A percentile compares a stretch with the other conserved stretches of the same genome.
phyloP scores from a whole-genome alignment of 2,888 invertebrate genomes.

The Clivina fossor region DNA sequence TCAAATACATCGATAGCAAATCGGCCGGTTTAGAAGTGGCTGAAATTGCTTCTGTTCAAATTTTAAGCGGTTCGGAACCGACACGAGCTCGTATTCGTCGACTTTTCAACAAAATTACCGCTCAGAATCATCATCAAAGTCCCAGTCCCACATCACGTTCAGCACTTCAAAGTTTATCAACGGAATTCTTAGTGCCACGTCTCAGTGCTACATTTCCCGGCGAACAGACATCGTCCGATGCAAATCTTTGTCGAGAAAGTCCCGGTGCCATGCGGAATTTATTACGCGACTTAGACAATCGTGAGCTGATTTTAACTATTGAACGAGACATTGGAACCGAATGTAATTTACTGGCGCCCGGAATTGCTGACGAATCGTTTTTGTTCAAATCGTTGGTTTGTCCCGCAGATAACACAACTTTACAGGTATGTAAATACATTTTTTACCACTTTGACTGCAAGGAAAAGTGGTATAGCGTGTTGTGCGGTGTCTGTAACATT shows the following conservation, averaged over 20 bases:
- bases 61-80: conserved; percentile 49
- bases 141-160: no score
- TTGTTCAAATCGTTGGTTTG: conserved; percentile 47
- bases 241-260: conserved; percentile 45
- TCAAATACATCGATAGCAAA: conserved; percentile 43
- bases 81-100: conserved; percentile 48
- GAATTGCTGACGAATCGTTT: conserved; percentile 47
- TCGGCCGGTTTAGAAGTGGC: conserved; percentile 41
- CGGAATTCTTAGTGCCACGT: conserved; percentile 16
- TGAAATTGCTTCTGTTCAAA: conserved; percentile 48
- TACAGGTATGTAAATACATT: conserved; percentile 38
- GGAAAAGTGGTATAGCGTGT: no score
- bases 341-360: conserved; percentile 19
- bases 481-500: no score
- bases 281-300: conserved; percentile 44
- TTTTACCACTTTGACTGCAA: no score
- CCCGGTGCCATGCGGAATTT: conserved; percentile 44
- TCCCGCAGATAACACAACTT: conserved; percentile 38
- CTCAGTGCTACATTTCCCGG: conserved; percentile 44
- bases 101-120: no score
- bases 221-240: conserved; percentile 47
- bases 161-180: neutral
- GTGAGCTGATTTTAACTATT: conserved; percentile 49
- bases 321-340: conserved; percentile 46
- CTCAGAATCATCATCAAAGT: no score